Percentiles rank a stretch among this genome's conserved stretches.
Conservation (phyloP, 2,797 vertebrate species). For the Anas georgica region DNA sequence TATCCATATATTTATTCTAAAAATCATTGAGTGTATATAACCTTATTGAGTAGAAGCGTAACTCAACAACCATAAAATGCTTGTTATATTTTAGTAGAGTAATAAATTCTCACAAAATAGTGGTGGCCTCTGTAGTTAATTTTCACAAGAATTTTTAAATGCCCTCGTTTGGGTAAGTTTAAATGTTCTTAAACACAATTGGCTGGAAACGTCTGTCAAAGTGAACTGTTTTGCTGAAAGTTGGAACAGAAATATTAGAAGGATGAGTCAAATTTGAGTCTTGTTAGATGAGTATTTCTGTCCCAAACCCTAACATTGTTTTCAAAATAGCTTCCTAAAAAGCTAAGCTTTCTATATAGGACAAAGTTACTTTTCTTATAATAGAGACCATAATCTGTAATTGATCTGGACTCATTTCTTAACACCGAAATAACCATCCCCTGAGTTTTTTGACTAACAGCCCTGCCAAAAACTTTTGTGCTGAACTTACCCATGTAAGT, state of each 20-base stretch:
- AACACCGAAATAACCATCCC: background rate
- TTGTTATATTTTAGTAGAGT: background rate
- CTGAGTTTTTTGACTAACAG: background rate
- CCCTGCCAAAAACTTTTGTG: background rate
- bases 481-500: background rate
- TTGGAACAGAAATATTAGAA: slow-evolving; percentile 2
- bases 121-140: background rate
- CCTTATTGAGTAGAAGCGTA: slow-evolving; percentile 19
- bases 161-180: background rate
- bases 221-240: background rate
- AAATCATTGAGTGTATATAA: background rate
- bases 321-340: background rate
- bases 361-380: background rate
- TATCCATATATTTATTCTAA: background rate
- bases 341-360: background rate
- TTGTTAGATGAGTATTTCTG: background rate
- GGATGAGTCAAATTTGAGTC: background rate
- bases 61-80: background rate
- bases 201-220: background rate
- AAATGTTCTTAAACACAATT: background rate
- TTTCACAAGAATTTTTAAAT: background rate
- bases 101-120: background rate
- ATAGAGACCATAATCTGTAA: background rate
- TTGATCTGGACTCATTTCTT: background rate
- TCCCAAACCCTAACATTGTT: background rate